Evolutionary conservation across 2,888 invertebrate species (phyloP), one percentile per base, ranked within the genome.

Genomic region (Acrocyrtus sp.): DNA sequence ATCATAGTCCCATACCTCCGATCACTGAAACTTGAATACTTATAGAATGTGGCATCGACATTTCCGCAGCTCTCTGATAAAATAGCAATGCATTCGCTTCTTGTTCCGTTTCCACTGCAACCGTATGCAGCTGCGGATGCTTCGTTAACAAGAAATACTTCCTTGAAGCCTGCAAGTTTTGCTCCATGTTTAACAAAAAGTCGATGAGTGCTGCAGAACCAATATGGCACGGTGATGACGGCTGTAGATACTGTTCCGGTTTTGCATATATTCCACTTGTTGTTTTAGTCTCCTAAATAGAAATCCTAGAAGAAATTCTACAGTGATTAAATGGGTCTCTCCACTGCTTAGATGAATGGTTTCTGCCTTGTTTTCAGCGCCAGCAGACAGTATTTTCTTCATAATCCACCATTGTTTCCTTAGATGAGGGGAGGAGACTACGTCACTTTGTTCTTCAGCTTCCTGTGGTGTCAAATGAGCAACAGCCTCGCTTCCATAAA

Each of bases 101-200:
- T n/a, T n/a, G n/a, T 17, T 12, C 27, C 27, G 17, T 19, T 29
- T n/a, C 6, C 17, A 6, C 15, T 41, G 8, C 24, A 57, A 5
- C 4, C 27, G 41, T 57, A 57, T 3, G 41, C 56, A 3, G 41
- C 56, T 5, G 56, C 56, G 8, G 56, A 34, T 21, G 5, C 56
- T 41, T 57, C 56, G 27, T 57, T 57, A 5, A 57, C 39, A 8
- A 57, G 24, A 41, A 21, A 41, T 12, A 41, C 56, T 5, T 57
- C 22, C 4, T 17, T 15, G 24, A 57, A 57, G n/a, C 56, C 56
- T 10, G 56, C 56, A 41, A 57, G 4, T 22, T 12, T 10, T 5
- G 56, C 56, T 8, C 10, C 56, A 8, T 34, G 21, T 17, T 57
- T 57, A 3, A 57, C 56, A 10, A 21, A 17, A 12, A 34, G 10